These are phyloP conservation scores for Gorsachius goisagi DNA, from an alignment of 2,113 vertebrate species.

Conservation along the genomic window DNA sequence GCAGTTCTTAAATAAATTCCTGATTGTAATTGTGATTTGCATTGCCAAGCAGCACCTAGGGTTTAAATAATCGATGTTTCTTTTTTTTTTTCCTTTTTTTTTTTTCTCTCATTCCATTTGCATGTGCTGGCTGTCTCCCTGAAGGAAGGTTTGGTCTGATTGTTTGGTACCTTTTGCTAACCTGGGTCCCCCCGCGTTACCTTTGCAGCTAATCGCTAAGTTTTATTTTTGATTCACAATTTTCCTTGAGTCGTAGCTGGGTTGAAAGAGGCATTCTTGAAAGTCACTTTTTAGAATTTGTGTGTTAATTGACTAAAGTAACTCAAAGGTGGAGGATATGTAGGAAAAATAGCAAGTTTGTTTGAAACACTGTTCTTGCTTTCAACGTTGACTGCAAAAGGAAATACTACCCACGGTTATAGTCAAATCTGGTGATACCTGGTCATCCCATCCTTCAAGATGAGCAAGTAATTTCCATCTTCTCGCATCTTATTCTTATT, in stretches of 20 bases:
- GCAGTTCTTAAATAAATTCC: background rate
- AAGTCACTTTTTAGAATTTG: background rate
- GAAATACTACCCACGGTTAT: background rate
- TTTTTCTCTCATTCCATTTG: background rate
- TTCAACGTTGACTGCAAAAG: background rate
- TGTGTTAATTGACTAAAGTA: background rate
- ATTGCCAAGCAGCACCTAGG: background rate
- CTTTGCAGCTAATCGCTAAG: background rate
- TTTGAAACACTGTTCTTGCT: background rate
- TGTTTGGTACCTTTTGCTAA: background rate
- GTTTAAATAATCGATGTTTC: background rate
- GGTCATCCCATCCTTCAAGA: background rate
- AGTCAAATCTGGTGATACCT: background rate
- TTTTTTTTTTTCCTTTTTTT: background rate
- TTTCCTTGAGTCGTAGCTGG: background rate
- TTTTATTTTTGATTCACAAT: background rate
- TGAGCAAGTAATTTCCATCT: background rate
- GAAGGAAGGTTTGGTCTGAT: background rate
- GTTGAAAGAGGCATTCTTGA: background rate
- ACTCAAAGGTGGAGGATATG: background rate
- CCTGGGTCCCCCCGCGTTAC: background rate
- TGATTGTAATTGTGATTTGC: constrained; percentile 24
- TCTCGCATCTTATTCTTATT: background rate
- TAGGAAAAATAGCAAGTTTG: background rate
- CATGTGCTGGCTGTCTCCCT: background rate